Evolutionary conservation across 1,140 invertebrate species (phyloP).

Genomic region (Mylabris phalerata): DNA sequence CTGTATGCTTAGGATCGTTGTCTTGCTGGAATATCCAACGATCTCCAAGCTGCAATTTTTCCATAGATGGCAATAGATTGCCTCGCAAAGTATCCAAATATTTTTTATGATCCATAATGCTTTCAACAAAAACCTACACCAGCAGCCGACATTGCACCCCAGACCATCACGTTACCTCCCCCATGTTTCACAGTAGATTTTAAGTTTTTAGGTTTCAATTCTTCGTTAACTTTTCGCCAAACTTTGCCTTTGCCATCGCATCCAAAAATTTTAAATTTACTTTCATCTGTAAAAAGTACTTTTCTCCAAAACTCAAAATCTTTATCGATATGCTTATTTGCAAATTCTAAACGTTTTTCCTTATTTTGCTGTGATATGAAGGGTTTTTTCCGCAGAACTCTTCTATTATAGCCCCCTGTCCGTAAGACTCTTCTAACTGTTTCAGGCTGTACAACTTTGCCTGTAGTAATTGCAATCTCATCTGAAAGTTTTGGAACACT

Average conservation of each 20-base stretch:
- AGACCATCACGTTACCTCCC: slow-evolving; percentile 32
- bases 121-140: slow-evolving; percentile 16
- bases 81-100: not conserved
- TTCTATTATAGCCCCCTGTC: no score
- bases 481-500: no score
- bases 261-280: slow-evolving; percentile 31
- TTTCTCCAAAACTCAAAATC: not conserved
- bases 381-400: slow-evolving; percentile 12
- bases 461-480: no score
- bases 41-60: slow-evolving; percentile 3
- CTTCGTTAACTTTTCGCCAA: slow-evolving; percentile 21
- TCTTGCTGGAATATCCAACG: slow-evolving; percentile 13
- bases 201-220: slow-evolving; percentile 19
- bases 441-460: no score
- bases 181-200: slow-evolving; percentile 32
- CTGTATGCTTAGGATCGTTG: not conserved
- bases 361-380: slow-evolving; percentile 21
- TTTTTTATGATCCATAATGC: slow-evolving; percentile 24
- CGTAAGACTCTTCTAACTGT: no score
- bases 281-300: slow-evolving; percentile 21
- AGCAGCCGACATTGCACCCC: slow-evolving; percentile 35
- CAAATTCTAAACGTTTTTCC: slow-evolving; percentile 23
- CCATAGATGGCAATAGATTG: slow-evolving; percentile 5
- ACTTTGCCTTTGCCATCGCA: slow-evolving; percentile 19
- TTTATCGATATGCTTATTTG: slow-evolving; percentile 21